Evolutionary conservation across 2,888 invertebrate genomes (phyloP).

Genomic region (Isoperla grammatica): DNA sequence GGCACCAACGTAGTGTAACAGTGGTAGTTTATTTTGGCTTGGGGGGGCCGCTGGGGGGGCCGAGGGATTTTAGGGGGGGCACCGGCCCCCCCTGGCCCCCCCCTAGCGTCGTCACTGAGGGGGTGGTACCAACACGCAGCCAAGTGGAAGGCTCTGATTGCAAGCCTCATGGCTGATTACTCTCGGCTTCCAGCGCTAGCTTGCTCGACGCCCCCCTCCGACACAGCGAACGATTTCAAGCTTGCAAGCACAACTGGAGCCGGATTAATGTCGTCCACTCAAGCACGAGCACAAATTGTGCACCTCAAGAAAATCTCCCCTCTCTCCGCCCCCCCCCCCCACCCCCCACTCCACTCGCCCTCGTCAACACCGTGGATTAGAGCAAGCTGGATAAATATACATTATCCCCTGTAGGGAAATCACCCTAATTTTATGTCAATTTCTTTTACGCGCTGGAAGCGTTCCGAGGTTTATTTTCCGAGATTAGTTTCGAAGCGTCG

Average conservation of each 20-base stretch:
- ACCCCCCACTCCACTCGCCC: not conserved
- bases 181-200: not conserved
- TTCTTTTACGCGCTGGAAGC: too few species aligned
- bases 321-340: not conserved
- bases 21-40: too few species aligned
- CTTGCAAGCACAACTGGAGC: conserved; percentile 1
- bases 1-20: too few species aligned
- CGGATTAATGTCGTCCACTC: conserved; percentile 10
- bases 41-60: too few species aligned
- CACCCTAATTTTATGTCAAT: not conserved
- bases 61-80: too few species aligned
- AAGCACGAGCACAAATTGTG: conserved; percentile 4
- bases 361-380: not conserved
- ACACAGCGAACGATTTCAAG: not conserved
- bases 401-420: conserved; percentile 12
- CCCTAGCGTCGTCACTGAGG: too few species aligned
- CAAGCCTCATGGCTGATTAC: conserved; percentile 11
- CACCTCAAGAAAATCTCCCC: conserved; percentile 6
- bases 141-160: conserved; percentile 7
- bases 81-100: too few species aligned
- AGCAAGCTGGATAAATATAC: not conserved
- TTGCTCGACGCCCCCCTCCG: not conserved
- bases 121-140: not conserved
- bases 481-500: too few species aligned
- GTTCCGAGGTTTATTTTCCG: too few species aligned